A percentile compares a stretch with the other conserved stretches of the same genome.
phyloP scores from a whole-genome alignment of 92 coral and sea anemone species.

The Desmophyllum pertusum region DNA sequence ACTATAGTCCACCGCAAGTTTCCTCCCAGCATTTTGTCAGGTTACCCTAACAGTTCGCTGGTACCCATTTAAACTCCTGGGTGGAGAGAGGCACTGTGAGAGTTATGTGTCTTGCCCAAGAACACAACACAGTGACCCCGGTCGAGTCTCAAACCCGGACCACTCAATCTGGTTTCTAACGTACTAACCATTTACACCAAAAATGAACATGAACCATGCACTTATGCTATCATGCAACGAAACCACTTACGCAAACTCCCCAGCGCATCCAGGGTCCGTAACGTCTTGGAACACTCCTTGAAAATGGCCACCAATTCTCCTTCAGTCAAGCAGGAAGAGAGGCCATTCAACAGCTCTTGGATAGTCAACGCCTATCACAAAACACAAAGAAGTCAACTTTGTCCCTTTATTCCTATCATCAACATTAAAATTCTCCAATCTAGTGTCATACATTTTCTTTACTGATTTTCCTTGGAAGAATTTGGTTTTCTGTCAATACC shows the following conservation, averaged over 20 bases:
- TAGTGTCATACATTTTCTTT: neutral
- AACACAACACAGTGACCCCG: too few relatives aligned
- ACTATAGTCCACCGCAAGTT: too few relatives aligned
- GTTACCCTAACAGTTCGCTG: too few relatives aligned
- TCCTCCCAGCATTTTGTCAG: too few relatives aligned
- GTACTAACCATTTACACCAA: too few relatives aligned
- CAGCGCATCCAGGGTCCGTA: slow-evolving; percentile 82
- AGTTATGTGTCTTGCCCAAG: too few relatives aligned
- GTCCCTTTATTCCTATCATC: neutral
- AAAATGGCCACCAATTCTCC: slow-evolving; percentile 76
- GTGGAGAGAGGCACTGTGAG: too few relatives aligned
- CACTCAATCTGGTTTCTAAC: too few relatives aligned
- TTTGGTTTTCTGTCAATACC: neutral
- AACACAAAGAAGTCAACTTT: neutral
- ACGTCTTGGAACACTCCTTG: slow-evolving; percentile 80
- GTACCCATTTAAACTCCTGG: too few relatives aligned
- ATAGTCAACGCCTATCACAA: slow-evolving; percentile 67
- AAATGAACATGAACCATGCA: too few relatives aligned
- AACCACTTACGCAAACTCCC: slow-evolving; percentile 94
- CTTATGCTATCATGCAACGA: too few relatives aligned
- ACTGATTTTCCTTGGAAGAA: neutral
- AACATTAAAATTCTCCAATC: neutral
- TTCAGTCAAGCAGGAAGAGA: slow-evolving; percentile 61
- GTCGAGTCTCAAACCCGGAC: too few relatives aligned
- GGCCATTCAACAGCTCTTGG: slow-evolving; percentile 61